phyloP scores from a whole-genome alignment of 2,888 invertebrate species.

The Pollenia angustigena region DNA sequence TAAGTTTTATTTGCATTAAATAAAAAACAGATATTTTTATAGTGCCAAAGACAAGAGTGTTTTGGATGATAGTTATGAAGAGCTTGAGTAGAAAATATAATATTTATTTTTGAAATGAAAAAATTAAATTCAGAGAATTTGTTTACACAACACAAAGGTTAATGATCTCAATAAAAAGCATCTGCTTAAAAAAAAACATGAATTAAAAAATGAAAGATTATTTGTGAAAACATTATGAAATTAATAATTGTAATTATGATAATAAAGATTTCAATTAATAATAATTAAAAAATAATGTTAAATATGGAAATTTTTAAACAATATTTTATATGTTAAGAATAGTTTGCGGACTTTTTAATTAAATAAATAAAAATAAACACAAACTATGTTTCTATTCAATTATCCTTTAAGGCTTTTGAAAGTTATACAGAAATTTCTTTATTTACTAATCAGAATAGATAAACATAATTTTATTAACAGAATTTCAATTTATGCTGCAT shows the following conservation, averaged over 20 bases:
- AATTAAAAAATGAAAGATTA: constrained; percentile 14
- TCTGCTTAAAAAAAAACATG: constrained; percentile 3
- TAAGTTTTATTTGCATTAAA: constrained; percentile 49
- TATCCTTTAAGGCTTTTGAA: too few relatives aligned
- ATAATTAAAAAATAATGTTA: not conserved
- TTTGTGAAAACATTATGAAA: constrained; percentile 23
- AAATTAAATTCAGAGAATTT: constrained; percentile 6
- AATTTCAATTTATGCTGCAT: too few relatives aligned
- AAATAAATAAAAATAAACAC: too few relatives aligned
- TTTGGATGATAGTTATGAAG: constrained; percentile 65
- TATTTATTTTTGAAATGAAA: constrained; percentile 26
- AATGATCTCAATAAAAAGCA: constrained; percentile 61
- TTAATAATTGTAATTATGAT: constrained; percentile 16
- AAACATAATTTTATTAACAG: too few relatives aligned
- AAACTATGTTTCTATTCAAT: too few relatives aligned
- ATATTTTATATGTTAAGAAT: too few relatives aligned
- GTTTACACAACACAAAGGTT: constrained; percentile 57
- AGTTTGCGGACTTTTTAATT: too few relatives aligned
- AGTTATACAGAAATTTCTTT: too few relatives aligned
- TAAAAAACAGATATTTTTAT: constrained; percentile 37
- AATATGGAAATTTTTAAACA: not conserved
- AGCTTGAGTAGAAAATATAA: constrained; percentile 63
- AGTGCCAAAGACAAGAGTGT: constrained; percentile 52
- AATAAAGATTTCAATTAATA: not conserved
- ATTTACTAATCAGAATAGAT: too few relatives aligned